phyloP scores from a whole-genome alignment of 2,888 invertebrate genomes.

The Clusia tigrina region DNA sequence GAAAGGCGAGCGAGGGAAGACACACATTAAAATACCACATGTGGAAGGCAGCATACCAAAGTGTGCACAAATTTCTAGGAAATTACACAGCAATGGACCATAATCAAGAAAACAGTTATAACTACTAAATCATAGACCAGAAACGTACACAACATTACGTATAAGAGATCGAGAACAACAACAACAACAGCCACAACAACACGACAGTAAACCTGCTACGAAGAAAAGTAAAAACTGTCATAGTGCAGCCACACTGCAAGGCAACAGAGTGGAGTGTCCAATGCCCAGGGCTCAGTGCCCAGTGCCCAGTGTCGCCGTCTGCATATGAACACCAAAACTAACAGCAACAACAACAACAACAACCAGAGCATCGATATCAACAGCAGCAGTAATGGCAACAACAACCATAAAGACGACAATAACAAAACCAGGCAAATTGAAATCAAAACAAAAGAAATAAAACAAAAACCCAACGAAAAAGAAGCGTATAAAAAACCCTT shows the following conservation, averaged over 20 bases:
- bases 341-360: constrained; percentile 18
- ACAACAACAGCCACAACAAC: constrained; percentile 26
- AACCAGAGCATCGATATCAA: constrained; percentile 10
- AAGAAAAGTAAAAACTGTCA: constrained; percentile 47
- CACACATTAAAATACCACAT: constrained; percentile 37
- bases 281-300: constrained; percentile 31
- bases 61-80: constrained; percentile 62
- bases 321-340: neutral
- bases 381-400: constrained; percentile 19
- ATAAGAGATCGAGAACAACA: constrained; percentile 16
- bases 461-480: too few relatives aligned
- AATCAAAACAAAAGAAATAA: constrained; percentile 51
- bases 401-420: constrained; percentile 26
- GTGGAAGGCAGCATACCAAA: constrained; percentile 47
- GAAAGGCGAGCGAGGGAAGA: constrained; percentile 39
- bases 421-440: constrained; percentile 50
- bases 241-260: too few relatives aligned
- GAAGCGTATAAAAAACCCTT: constrained; percentile 42
- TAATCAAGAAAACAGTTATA: constrained; percentile 52
- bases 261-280: too few relatives aligned
- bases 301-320: constrained; percentile 33
- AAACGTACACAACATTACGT: constrained; percentile 18
- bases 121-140: constrained; percentile 58
- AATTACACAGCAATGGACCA: constrained; percentile 49
- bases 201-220: constrained; percentile 11